Conservation (phyloP, 2,797 vertebrate genomes). For the Phylloscopus collybita region DNA sequence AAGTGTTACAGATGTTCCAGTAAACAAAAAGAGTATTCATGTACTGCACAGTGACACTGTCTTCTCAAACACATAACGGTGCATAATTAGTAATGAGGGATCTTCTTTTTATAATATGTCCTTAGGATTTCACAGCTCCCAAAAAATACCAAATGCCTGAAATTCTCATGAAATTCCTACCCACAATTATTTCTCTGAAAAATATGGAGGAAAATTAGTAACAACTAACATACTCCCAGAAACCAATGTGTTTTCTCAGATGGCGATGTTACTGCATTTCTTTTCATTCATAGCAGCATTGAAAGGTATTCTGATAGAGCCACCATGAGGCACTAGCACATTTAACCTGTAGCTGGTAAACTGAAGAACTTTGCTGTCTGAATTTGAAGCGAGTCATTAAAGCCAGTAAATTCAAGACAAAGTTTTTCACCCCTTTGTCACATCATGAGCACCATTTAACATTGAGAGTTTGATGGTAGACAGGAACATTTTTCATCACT, state of each 20-base stretch:
- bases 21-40: background rate
- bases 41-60: background rate
- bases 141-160: background rate
- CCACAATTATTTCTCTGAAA: background rate
- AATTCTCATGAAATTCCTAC: background rate
- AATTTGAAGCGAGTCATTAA: background rate
- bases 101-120: background rate
- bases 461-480: background rate
- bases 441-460: background rate
- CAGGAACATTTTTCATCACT: conserved; percentile 20
- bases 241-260: background rate
- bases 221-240: background rate
- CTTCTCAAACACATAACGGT: background rate
- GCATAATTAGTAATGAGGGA: background rate
- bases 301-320: background rate
- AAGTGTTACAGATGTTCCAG: background rate
- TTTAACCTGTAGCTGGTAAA: background rate
- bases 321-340: background rate
- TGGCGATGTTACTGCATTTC: background rate
- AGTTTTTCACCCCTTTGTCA: background rate
- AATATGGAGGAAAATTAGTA: background rate
- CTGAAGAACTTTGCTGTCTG: background rate
- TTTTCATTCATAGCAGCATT: background rate
- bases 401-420: background rate
- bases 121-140: background rate